Evolutionary conservation across 2,797 vertebrate species (phyloP).

Genomic region (Pseudotriccus pelzelni): DNA sequence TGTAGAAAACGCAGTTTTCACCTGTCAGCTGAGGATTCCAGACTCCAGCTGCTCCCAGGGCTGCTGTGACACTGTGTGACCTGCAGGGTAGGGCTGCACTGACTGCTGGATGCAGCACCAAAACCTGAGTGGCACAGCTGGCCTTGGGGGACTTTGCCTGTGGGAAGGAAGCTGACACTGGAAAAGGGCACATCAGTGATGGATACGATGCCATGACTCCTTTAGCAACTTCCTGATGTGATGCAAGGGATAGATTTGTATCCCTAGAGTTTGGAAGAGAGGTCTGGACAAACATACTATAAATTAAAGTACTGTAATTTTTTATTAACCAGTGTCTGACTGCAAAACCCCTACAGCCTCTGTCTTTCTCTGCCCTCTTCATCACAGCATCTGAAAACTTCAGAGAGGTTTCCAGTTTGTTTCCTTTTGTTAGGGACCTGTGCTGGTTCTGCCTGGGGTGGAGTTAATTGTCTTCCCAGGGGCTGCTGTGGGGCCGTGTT

Average conservation of each 20-base stretch:
- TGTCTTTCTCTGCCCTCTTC: background rate
- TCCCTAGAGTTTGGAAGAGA: too few relatives aligned
- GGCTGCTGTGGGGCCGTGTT: background rate
- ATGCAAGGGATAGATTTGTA: background rate
- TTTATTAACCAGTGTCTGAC: background rate
- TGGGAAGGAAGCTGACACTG: background rate
- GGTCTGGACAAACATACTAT: background rate
- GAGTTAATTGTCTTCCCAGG: background rate
- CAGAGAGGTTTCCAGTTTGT: background rate
- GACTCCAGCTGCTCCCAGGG: rapidly evolving
- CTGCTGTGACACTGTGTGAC: rapidly evolving
- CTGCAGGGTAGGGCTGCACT: background rate
- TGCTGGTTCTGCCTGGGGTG: background rate
- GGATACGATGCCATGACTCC: background rate
- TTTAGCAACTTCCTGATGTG: background rate
- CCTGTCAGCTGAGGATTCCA: background rate
- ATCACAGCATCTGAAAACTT: background rate
- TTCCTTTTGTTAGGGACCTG: background rate
- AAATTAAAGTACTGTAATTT: background rate
- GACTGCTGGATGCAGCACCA: background rate
- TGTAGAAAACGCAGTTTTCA: background rate
- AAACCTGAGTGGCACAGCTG: background rate
- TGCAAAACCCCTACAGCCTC: rapidly evolving
- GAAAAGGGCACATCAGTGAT: background rate
- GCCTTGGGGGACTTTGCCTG: background rate